These are phyloP conservation scores for Phoebastria nigripes DNA, from an alignment of 2,797 vertebrate genomes.

Conservation along the genomic window DNA sequence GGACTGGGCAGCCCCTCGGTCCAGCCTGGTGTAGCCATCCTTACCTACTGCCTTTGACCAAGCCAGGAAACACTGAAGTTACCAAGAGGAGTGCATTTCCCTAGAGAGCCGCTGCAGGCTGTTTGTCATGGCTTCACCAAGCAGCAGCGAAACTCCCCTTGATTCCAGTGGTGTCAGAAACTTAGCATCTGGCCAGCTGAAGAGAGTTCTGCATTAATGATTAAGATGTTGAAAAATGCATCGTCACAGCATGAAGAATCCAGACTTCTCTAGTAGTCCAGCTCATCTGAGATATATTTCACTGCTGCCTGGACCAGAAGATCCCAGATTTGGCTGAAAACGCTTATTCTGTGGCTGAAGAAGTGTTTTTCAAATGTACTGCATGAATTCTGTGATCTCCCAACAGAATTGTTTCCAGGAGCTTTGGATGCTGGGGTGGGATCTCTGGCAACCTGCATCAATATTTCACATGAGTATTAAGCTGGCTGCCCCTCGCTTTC, in stretches of 20 bases:
- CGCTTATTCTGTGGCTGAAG: neutral
- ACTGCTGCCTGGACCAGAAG: neutral
- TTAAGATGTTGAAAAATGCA: neutral
- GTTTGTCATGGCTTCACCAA: neutral
- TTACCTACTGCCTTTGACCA: accelerated
- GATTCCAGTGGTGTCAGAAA: neutral
- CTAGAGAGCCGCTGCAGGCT: neutral
- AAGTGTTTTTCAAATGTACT: neutral
- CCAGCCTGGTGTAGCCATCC: neutral
- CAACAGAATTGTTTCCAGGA: neutral
- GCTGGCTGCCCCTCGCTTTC: neutral
- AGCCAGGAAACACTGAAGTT: neutral
- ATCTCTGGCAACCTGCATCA: neutral
- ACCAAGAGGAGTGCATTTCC: neutral
- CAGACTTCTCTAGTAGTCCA: neutral
- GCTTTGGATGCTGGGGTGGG: neutral
- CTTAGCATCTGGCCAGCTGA: neutral
- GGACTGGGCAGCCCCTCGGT: neutral
- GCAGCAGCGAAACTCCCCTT: neutral
- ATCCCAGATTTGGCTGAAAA: neutral
- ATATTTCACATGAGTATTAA: neutral
- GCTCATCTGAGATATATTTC: neutral
- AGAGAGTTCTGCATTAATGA: neutral
- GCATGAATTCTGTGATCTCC: neutral
- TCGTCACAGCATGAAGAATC: neutral